Evolutionary conservation across 2,797 vertebrate genomes (phyloP), one percentile per base, ranked within the genome.

Genomic region (Myotis findleyi): DNA sequence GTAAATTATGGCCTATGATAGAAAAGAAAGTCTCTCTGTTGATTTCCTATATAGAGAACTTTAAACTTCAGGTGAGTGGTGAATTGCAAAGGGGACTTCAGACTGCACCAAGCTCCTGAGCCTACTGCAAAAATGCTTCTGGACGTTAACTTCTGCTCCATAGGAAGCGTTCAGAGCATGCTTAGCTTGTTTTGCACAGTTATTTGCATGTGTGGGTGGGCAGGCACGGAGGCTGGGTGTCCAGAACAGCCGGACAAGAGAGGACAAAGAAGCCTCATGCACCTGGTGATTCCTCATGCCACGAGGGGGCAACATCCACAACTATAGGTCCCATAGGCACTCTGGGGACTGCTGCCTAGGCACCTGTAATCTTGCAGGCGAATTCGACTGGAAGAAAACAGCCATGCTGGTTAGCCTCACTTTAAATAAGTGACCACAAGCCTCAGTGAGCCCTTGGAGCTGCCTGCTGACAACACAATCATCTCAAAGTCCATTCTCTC

Each of bases 161-260:
- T 9, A 76, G 71, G 72, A 64, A 84, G 30, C 36, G 7, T 7
- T 38, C 0, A 0, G 27, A 64, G 23, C 0, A 0, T 3, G 18
- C 33, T 44, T 30, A 49, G 1, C 23, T 9, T 55, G 57, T 11
- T 68, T 79, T 62, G 25, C 41, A 53, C 49, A 41, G 51, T 33
- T 77, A 30, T 69, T 41, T 41, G 21, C 21, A 38, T 6, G 44
- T 12, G 3, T 44, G 30, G 9, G 21, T 44, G 49, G 23, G 27
- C 10, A 75, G 49, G 23, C 81, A 11, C 0, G 2, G 13, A 68
- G 69, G 17, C 23, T 41, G 57, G 2, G 2, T 75, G 27, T 36
- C 72, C 14, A 38, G 36, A 87, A 69, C 9, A 49, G 59, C 25
- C 27, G 6, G 21, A 36, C 18, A 12, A 73, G 38, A 41, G 44